Conservation (phyloP, 2,888 invertebrate species). For the Lochmaea crataegi region DNA sequence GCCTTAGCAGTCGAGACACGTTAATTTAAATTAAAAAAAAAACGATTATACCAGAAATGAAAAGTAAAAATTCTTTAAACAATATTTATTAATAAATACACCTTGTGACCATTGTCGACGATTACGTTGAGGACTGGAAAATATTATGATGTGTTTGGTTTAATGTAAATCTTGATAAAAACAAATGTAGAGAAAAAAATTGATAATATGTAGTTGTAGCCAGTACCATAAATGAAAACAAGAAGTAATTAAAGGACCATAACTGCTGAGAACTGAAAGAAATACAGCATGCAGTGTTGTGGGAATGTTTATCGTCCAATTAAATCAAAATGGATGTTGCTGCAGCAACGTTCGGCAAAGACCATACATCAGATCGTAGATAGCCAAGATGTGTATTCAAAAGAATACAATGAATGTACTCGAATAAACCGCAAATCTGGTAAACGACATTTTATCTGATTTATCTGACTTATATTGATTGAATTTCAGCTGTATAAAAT, state of each 20-base stretch:
- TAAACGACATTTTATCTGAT: conserved; percentile 46
- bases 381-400: conserved; percentile 51
- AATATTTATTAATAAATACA: too few species aligned
- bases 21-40: too few species aligned
- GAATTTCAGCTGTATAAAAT: background rate
- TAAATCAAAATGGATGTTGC: conserved; percentile 61
- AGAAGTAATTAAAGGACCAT: conserved; percentile 44
- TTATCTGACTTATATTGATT: conserved; percentile 21
- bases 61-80: too few species aligned
- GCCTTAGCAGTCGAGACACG: too few species aligned
- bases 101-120: too few species aligned
- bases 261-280: conserved; percentile 11
- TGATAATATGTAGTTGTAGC: too few species aligned
- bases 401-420: conserved; percentile 56
- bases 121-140: too few species aligned
- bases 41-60: too few species aligned
- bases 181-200: too few species aligned
- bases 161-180: too few species aligned
- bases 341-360: conserved; percentile 46
- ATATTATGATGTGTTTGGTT: too few species aligned
- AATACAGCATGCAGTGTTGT: conserved; percentile 36
- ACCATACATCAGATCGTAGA: conserved; percentile 59
- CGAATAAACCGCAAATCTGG: conserved; percentile 56
- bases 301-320: conserved; percentile 60
- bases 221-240: conserved; percentile 45